Percentiles rank a stretch among this genome's conserved stretches.
Conservation (phyloP, 2,113 vertebrate genomes). For the Lophochroa leadbeateri region DNA sequence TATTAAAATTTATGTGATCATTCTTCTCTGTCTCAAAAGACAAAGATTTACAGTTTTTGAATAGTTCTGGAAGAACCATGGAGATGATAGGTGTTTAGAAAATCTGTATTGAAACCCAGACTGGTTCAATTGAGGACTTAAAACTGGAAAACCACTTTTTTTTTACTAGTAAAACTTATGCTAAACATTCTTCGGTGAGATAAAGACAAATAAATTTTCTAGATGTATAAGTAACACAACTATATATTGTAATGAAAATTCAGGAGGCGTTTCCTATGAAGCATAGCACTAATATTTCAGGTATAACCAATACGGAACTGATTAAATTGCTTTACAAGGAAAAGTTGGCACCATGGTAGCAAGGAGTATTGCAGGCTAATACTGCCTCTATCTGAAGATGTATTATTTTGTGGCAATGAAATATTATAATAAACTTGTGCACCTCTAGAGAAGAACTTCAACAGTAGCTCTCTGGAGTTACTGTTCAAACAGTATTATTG, state of each 20-base stretch:
- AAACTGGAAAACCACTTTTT: neutral
- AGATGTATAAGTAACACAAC: conserved; percentile 3
- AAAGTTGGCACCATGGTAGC: neutral
- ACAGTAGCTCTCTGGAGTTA: neutral
- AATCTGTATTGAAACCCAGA: neutral
- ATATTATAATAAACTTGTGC: neutral
- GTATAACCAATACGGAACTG: neutral
- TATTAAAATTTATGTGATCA: neutral
- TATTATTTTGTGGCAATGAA: conserved; percentile 24
- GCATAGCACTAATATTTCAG: conserved; percentile 12
- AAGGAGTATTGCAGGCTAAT: neutral
- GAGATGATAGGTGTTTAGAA: neutral
- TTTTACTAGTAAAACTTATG: neutral
- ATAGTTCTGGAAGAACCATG: neutral
- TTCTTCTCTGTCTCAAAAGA: neutral
- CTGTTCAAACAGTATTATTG: neutral
- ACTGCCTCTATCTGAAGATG: neutral
- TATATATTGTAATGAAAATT: conserved; percentile 7
- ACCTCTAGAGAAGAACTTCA: neutral
- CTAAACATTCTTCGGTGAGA: neutral
- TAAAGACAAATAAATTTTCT: conserved; percentile 16
- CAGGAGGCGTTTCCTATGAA: neutral
- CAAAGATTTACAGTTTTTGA: neutral
- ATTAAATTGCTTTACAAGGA: conserved; percentile 35
- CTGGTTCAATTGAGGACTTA: neutral